Evolutionary conservation across 2,888 invertebrate species (phyloP), one percentile per base, ranked within the genome.

Genomic region (Busseola fusca): DNA sequence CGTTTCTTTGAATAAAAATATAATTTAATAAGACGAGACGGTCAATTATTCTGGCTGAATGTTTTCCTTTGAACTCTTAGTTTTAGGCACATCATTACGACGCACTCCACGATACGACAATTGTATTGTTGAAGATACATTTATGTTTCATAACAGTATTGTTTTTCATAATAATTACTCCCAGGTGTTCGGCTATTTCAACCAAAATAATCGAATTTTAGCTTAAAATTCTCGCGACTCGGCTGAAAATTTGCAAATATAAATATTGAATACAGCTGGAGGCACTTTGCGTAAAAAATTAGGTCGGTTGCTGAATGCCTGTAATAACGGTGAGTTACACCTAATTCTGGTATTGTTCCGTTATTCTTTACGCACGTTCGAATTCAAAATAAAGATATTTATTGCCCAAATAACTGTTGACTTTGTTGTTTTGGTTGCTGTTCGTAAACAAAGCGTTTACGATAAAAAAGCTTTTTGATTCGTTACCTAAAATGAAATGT

Each of bases 1-100:
- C 76, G 72, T 82, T 84, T 73, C 76, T 80, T 82, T 84, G 72
- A 84, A 84, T 80, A 78, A 80, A 77, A 79, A 78, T 72, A 81
- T 77, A 78, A 81, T 78, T 81, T 79, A 76, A 72, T 76, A 69
- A 65, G 64, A 62, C 42, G 58, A 75, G 69, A 76, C 52, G 69
- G 66, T 66, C 71, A 73, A 76, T 76, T 76, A 69, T 60, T 72
- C 64, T 50, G 37, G 45, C 34, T 66, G 10, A 75, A 68, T 65
- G 37, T 58, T 73, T 80, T 72, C 45, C 37, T 75, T 80, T 62
- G 37, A 52, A 37, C 14, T 60, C 1, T 63, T 64, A 64, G 48
- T 56, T 64, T 60, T 45, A n/a, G 40, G 52, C 7, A 64, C 57
- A 67, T 64, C 25, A 67, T 67, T 64, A 42, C 27, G 27, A 64